Conservation (phyloP, 2,888 invertebrate species). For the Timema cristinae region DNA sequence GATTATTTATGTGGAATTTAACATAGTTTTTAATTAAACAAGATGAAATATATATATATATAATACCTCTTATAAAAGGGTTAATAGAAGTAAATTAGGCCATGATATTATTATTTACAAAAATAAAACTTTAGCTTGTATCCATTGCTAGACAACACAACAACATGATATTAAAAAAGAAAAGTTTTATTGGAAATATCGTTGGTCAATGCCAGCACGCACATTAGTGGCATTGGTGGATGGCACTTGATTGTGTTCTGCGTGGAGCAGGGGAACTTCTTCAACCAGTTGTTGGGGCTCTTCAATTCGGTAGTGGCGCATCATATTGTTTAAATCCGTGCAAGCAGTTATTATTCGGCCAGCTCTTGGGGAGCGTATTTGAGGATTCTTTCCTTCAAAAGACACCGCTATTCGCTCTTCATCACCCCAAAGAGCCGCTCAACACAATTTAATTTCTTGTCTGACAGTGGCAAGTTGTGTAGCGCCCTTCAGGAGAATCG, state of each 20-base stretch:
- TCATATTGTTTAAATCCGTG: constrained; percentile 5
- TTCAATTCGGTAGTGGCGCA: background rate
- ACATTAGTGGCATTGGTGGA: background rate
- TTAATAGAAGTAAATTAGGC: too few relatives aligned
- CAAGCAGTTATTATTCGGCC: background rate
- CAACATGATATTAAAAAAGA: background rate
- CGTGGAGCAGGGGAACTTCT: background rate
- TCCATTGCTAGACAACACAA: too few relatives aligned
- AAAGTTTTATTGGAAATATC: background rate
- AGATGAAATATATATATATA: too few relatives aligned
- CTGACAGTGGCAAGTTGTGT: background rate
- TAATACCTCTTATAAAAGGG: too few relatives aligned
- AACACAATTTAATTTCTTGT: constrained; percentile 1
- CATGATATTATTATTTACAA: too few relatives aligned
- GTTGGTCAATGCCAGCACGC: background rate
- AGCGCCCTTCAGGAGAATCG: background rate
- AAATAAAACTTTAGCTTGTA: too few relatives aligned
- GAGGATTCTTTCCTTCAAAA: background rate
- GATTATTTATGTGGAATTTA: too few relatives aligned
- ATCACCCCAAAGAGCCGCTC: background rate
- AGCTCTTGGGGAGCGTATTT: background rate
- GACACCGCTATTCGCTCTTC: background rate
- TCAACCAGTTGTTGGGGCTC: background rate
- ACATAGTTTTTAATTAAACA: too few relatives aligned
- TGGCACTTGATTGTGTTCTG: background rate